Percentiles rank a stretch among this genome's conserved stretches.
Conservation (phyloP, 1,140 invertebrate genomes). For the Trialeurodes vaporariorum region DNA sequence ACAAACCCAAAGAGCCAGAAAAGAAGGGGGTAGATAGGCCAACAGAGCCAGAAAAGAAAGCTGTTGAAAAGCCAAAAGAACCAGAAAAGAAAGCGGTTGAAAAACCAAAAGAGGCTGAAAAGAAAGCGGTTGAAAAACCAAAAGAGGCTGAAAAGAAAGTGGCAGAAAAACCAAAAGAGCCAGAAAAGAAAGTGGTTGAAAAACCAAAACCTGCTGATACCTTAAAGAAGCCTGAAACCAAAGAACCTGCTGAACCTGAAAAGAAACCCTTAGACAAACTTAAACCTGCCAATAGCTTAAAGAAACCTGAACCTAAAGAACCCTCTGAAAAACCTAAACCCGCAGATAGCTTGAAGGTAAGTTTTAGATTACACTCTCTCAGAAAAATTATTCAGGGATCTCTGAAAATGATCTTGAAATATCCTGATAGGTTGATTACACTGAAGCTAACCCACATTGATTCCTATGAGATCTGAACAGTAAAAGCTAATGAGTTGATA, state of each 20-base stretch:
- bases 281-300: background rate
- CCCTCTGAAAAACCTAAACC: background rate
- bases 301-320: background rate
- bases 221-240: background rate
- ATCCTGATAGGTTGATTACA: no score
- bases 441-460: no score
- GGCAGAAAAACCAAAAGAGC: background rate
- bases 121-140: constrained; percentile 5
- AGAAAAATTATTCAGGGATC: no score
- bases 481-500: no score
- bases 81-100: constrained; percentile 4
- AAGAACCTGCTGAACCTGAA: background rate
- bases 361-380: background rate
- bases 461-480: no score
- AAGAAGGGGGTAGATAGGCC: no score
- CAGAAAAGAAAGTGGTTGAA: no score
- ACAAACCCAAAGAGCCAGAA: no score
- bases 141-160: background rate
- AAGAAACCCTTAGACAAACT: no score
- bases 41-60: background rate
- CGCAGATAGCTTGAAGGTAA: background rate
- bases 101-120: constrained; percentile 14
- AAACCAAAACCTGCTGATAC: no score
- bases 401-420: no score
- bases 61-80: background rate